Conservation (phyloP, 2,113 vertebrate genomes). For the Chloropsis cyanopogon region DNA sequence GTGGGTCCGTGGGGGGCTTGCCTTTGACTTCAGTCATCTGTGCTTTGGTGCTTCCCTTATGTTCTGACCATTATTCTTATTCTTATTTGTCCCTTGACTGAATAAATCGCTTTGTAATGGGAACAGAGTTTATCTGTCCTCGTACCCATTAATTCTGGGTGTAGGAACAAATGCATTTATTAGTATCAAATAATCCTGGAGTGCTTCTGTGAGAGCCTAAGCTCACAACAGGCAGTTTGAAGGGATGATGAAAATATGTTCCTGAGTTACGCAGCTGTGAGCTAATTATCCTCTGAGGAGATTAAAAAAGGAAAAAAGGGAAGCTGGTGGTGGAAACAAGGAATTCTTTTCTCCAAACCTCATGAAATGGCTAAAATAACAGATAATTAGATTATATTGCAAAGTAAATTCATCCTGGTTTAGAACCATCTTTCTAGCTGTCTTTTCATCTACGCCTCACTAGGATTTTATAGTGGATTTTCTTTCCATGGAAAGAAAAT, state of each 20-base stretch:
- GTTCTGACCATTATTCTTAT: not conserved
- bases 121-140: not conserved
- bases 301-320: not conserved
- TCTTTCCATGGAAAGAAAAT: constrained; percentile 17
- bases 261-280: not conserved
- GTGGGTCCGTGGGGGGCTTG: not conserved
- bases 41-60: not conserved
- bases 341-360: constrained; percentile 33
- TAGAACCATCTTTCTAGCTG: not conserved
- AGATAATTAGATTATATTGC: constrained; percentile 50
- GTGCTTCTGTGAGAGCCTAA: not conserved
- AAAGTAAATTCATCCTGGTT: constrained; percentile 20
- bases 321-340: not conserved
- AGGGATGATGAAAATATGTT: not conserved
- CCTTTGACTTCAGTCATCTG: not conserved
- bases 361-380: constrained; percentile 39
- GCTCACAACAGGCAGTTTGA: not conserved
- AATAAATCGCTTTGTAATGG: not conserved
- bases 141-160: not conserved
- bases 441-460: not conserved
- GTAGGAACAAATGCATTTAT: not conserved
- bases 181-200: not conserved
- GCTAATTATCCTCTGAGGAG: constrained; percentile 21
- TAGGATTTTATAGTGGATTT: not conserved
- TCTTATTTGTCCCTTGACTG: not conserved